These are phyloP conservation scores for Tachuris rubrigastra DNA, from an alignment of 2,113 vertebrate species.

Conservation along the genomic window DNA sequence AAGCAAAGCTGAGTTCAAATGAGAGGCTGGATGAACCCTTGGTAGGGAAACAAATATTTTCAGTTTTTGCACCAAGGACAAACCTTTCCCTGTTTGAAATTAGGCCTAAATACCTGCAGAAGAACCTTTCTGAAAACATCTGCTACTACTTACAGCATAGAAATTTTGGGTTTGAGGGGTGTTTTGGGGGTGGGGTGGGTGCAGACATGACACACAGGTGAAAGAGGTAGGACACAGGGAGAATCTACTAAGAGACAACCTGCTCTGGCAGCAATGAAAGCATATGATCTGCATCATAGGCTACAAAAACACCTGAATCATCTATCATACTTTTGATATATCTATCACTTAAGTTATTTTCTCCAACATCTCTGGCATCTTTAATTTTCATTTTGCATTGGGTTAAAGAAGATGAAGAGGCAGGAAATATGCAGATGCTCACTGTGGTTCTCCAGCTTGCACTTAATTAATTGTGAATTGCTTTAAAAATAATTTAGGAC, in stretches of 20 bases:
- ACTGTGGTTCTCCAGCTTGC: neutral
- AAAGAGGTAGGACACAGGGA: neutral
- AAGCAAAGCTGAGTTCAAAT: neutral
- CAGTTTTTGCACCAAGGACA: neutral
- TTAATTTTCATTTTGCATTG: neutral
- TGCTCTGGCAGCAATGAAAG: neutral
- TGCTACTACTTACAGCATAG: neutral
- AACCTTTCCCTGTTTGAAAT: neutral
- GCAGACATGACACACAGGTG: neutral
- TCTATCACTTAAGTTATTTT: neutral
- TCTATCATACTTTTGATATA: neutral
- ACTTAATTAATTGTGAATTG: neutral
- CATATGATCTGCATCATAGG: neutral
- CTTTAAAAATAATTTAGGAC: conserved; percentile 1
- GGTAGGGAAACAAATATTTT: neutral
- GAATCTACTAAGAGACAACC: neutral
- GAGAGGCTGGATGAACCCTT: neutral
- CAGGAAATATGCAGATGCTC: neutral
- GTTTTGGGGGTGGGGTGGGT: neutral
- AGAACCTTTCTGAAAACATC: neutral
- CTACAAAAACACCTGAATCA: neutral
- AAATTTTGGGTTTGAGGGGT: neutral
- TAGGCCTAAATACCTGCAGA: neutral
- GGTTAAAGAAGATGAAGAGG: neutral
- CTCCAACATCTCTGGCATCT: neutral